Conservation (phyloP, 2,113 vertebrate genomes). For the Phodopus roborovskii region DNA sequence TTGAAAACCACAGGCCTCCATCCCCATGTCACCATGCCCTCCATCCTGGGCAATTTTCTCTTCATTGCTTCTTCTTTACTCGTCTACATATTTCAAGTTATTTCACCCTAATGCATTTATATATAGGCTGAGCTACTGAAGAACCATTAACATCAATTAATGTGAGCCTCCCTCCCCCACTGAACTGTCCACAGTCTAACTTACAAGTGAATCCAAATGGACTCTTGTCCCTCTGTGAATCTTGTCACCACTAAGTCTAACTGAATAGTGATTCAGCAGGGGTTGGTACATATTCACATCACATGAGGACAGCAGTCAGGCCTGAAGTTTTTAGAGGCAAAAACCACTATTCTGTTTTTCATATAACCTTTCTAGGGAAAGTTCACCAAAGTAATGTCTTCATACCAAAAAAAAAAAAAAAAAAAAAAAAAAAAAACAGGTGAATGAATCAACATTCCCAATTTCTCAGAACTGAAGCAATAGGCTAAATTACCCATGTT, state of each 20-base stretch:
- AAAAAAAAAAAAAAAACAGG: background rate
- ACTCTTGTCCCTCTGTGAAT: background rate
- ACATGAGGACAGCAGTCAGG: background rate
- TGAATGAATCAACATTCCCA: background rate
- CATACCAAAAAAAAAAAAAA: no score
- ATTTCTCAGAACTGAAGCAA: background rate
- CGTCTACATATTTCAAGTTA: background rate
- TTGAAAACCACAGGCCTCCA: background rate
- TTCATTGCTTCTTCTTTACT: conserved; percentile 6
- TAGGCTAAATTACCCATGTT: background rate
- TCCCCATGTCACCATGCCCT: background rate
- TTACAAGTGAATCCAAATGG: background rate
- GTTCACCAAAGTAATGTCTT: background rate
- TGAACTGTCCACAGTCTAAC: background rate
- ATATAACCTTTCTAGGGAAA: background rate
- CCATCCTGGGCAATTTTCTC: background rate
- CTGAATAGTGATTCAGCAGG: background rate
- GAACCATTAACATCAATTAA: background rate
- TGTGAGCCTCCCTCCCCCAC: background rate
- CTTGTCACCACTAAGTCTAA: background rate
- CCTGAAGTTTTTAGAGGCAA: background rate
- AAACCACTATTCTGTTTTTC: background rate
- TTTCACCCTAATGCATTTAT: background rate
- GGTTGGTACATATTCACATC: background rate
- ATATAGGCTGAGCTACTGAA: background rate